Evolutionary conservation across 1,140 invertebrate species (phyloP), one percentile per base, ranked within the genome.

Genomic region (Solenopsis invicta): DNA sequence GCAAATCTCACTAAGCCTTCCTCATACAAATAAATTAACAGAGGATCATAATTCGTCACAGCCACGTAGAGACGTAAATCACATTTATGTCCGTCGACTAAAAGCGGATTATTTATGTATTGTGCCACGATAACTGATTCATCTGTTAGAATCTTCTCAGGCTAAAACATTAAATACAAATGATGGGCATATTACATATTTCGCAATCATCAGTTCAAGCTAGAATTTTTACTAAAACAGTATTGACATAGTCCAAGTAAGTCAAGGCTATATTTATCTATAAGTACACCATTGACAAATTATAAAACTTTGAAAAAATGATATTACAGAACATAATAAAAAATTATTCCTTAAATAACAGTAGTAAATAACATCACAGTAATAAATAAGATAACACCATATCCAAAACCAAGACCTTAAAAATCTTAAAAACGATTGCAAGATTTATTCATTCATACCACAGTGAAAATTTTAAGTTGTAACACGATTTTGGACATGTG

Each of bases 71-170:
- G 95, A 50, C 98, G 96, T 41, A 99, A 95, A 95, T 99, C 98
- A 92, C 99, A 99, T 95, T 99, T 99, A 94, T 99, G 98, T 2
- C 98, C 99, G 90, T 99, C 98, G 64, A 99, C 98, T 72, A 99
- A 96, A n/a, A 99, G 95, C 9, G 99, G 99, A 94, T 99, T 98
- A 89, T 98, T 97, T 88, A 99, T 97, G 94, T 99, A 99, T 94
- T 98, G 98, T 29, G 98, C 98, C 10, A 99, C 98, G 16, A 99
- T 97, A 5, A 99, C 97, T 86, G 98, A 98, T 94, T 99, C 98
- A 93, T 99, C 98, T 88, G 98, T 96, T 41, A 98, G 97, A 85
- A 99, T 98, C 95, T 99, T 98, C 94, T 99, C 98, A 8, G 98
- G 98, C 97, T 98, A 95, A 12, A 96, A 95, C 84, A 72, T 88